Conservation (phyloP, 2,888 invertebrate genomes). For the Drosophila neoperkinsi region DNA sequence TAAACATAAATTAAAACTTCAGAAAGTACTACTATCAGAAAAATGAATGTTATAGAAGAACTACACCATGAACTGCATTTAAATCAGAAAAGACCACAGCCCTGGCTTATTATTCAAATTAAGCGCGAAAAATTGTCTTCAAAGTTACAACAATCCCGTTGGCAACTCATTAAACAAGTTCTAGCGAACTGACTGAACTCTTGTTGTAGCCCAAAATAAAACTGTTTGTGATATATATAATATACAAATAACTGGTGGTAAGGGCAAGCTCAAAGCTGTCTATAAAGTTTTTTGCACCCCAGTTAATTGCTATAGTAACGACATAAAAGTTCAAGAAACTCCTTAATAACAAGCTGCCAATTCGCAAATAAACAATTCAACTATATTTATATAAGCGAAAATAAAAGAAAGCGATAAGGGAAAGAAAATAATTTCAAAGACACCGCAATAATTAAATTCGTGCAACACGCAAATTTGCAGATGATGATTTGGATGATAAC, state of each 20-base stretch:
- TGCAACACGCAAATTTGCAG: conserved; percentile 55
- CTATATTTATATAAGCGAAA: background rate
- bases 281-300: conserved; percentile 52
- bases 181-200: background rate
- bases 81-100: background rate
- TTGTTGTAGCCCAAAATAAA: background rate
- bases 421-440: conserved; percentile 1
- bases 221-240: background rate
- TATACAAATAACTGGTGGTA: conserved; percentile 3
- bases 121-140: background rate
- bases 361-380: conserved; percentile 38
- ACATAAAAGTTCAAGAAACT: conserved; percentile 71
- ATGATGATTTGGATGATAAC: conserved; percentile 79
- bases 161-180: background rate
- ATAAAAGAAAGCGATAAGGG: background rate
- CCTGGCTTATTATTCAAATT: background rate
- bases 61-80: background rate
- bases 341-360: conserved; percentile 37
- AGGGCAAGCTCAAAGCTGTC: conserved; percentile 35
- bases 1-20: background rate
- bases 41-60: background rate
- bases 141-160: background rate
- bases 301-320: conserved; percentile 76
- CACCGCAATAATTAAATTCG: conserved; percentile 18
- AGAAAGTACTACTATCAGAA: background rate